These are phyloP conservation scores for Trachemys scripta DNA, from an alignment of 2,113 vertebrate genomes.

Conservation along the genomic window DNA sequence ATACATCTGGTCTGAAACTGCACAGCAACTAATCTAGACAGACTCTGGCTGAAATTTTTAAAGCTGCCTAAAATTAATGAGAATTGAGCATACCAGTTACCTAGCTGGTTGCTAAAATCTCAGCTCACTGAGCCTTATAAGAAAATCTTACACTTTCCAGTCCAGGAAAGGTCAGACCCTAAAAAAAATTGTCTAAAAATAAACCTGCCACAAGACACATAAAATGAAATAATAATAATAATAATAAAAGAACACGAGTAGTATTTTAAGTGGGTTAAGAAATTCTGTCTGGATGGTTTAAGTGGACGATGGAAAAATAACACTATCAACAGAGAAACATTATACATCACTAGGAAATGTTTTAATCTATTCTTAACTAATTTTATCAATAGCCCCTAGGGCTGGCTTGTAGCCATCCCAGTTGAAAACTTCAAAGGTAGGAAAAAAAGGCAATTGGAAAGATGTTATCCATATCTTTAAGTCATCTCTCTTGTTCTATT, in stretches of 20 bases:
- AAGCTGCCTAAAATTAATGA: background rate
- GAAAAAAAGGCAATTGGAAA: slow-evolving; percentile 46
- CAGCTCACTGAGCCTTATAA: background rate
- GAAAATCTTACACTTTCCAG: background rate
- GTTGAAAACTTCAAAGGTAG: slow-evolving; percentile 59
- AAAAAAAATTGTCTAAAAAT: background rate
- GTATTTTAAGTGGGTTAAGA: slow-evolving; percentile 42
- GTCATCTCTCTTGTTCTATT: slow-evolving; percentile 41
- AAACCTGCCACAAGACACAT: background rate
- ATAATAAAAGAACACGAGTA: background rate
- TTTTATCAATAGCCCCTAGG: slow-evolving; percentile 63
- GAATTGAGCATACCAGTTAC: background rate
- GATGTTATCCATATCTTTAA: slow-evolving; percentile 57
- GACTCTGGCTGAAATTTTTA: background rate
- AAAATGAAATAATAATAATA: background rate
- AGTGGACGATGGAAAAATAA: slow-evolving; percentile 55
- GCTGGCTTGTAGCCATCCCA: slow-evolving; percentile 60
- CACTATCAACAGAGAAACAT: slow-evolving; percentile 41
- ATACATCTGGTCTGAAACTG: background rate
- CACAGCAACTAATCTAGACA: background rate
- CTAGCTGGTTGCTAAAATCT: background rate
- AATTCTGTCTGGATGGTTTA: background rate
- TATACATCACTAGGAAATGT: slow-evolving; percentile 65
- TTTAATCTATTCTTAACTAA: slow-evolving; percentile 74
- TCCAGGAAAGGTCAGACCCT: background rate